Conservation (phyloP, 2,888 invertebrate genomes). For the Pandemis corylana region DNA sequence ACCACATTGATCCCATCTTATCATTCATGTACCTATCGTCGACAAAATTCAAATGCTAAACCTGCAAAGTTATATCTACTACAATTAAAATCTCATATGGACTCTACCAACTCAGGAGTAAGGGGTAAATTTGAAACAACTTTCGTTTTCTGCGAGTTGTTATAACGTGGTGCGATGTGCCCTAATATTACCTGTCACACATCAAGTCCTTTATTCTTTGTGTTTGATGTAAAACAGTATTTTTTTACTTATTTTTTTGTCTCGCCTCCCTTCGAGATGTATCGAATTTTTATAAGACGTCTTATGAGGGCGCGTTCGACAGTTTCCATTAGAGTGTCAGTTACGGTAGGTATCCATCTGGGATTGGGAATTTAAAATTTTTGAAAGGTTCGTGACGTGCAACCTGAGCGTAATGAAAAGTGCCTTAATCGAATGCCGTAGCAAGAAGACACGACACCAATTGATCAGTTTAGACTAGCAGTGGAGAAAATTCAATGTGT, state of each 20-base stretch:
- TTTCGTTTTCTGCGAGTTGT: not conserved
- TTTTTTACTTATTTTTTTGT: conserved; percentile 48
- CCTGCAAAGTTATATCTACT: conserved; percentile 29
- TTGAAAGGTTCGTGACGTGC: conserved; percentile 43
- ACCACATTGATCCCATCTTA: conserved; percentile 41
- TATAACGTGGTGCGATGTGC: conserved; percentile 39
- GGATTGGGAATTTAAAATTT: conserved; percentile 42
- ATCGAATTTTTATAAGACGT: conserved; percentile 62
- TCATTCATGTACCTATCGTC: conserved; percentile 17
- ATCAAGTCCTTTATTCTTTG: conserved; percentile 51
- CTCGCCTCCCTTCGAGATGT: conserved; percentile 51
- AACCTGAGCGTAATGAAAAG: conserved; percentile 40
- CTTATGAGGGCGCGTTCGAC: conserved; percentile 52
- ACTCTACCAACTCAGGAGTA: not conserved
- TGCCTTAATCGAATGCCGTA: conserved; percentile 25
- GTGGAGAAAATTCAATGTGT: not conserved
- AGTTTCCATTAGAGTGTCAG: conserved; percentile 62
- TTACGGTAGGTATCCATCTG: conserved; percentile 50
- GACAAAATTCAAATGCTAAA: conserved; percentile 30
- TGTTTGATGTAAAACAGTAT: conserved; percentile 56
- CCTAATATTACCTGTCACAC: conserved; percentile 51
- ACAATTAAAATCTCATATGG: not conserved
- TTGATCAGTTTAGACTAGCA: not conserved
- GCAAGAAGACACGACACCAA: not conserved
- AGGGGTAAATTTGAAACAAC: not conserved